phyloP scores from a whole-genome alignment of 2,113 vertebrate species.

The Anas platyrhynchos region DNA sequence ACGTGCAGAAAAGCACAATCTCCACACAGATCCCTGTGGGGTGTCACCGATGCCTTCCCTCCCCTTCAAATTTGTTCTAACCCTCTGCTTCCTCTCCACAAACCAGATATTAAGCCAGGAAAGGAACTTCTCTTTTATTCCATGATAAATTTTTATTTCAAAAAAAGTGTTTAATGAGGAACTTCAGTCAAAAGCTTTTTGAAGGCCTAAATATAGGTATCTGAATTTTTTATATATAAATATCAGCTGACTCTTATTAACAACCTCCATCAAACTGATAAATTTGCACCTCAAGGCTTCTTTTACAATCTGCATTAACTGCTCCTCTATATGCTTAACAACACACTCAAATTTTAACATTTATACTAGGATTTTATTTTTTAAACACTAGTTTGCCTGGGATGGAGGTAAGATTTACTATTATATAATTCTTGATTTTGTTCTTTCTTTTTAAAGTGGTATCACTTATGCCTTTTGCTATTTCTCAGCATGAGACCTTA shows the following conservation, averaged over 20 bases:
- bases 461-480: background rate
- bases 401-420: background rate
- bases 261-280: background rate
- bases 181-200: background rate
- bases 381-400: background rate
- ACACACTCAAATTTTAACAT: background rate
- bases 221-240: background rate
- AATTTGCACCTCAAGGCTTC: background rate
- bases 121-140: background rate
- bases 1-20: background rate
- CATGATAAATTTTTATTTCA: background rate
- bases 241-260: background rate
- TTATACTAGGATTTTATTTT: background rate
- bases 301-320: background rate
- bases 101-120: background rate
- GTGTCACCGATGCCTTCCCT: background rate
- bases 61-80: background rate
- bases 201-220: background rate
- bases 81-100: background rate
- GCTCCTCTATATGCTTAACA: background rate
- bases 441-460: background rate
- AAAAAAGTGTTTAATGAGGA: background rate
- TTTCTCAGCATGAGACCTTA: background rate
- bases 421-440: background rate
- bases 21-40: rapidly evolving